A percentile compares a stretch with the other conserved stretches of the same genome.
Evolutionary conservation across 1,140 invertebrate genomes (phyloP).

Genomic region (Bombus polaris): DNA sequence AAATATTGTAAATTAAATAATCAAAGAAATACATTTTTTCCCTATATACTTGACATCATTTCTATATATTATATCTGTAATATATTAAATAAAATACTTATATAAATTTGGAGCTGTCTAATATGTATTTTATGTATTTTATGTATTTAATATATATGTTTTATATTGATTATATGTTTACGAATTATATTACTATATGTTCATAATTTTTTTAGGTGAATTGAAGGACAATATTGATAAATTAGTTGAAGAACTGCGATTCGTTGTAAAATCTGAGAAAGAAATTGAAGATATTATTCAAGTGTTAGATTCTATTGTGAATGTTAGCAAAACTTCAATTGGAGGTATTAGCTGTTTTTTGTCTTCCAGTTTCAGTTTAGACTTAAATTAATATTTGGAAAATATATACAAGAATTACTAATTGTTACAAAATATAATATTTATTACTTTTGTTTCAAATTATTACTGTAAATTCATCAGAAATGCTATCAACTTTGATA

Average conservation of each 20-base stretch:
- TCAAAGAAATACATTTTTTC: not conserved
- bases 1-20: not conserved
- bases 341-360: conserved; percentile 54
- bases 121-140: not conserved
- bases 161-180: not conserved
- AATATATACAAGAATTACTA: not conserved
- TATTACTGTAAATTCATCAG: not conserved
- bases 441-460: not conserved
- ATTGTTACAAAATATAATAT: not conserved
- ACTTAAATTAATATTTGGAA: not conserved
- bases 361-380: not conserved
- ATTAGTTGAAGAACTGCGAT: conserved; percentile 60
- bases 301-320: conserved; percentile 67
- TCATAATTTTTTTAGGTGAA: conserved; percentile 54
- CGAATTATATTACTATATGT: not conserved
- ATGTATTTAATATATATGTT: not conserved
- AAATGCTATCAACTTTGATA: not conserved
- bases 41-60: not conserved
- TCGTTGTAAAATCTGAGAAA: conserved; percentile 56
- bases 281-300: conserved; percentile 57
- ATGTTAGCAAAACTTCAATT: conserved; percentile 62
- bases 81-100: not conserved
- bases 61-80: not conserved
- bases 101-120: not conserved
- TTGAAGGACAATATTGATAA: conserved; percentile 62